These are phyloP conservation scores for Drosophila neotestacea DNA, from an alignment of 2,888 invertebrate species.

Conservation along the genomic window DNA sequence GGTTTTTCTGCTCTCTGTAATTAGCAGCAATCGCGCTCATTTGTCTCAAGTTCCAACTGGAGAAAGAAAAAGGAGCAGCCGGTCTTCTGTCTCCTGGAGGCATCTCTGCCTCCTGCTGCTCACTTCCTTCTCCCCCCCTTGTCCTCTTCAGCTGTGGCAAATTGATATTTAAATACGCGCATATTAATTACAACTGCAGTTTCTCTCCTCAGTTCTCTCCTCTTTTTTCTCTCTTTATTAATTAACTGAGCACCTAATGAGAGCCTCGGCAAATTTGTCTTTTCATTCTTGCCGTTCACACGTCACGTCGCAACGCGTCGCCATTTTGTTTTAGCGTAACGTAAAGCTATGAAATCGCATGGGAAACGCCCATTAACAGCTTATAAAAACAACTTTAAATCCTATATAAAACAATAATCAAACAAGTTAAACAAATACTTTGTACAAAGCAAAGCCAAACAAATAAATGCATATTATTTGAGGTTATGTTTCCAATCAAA, in stretches of 20 bases:
- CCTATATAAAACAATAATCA: conserved; percentile 70
- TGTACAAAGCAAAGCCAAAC: neutral
- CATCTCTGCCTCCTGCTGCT: conserved; percentile 2
- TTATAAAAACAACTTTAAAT: conserved; percentile 65
- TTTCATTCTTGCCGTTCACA: conserved; percentile 54
- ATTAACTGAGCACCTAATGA: conserved; percentile 73
- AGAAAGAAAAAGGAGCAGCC: conserved; percentile 20
- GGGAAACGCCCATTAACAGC: conserved; percentile 80
- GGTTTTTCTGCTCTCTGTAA: conserved; percentile 60
- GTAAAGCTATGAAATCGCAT: conserved; percentile 67
- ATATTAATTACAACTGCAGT: conserved; percentile 78
- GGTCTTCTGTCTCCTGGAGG: conserved; percentile 27
- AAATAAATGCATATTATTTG: neutral
- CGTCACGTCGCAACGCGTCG: conserved; percentile 22
- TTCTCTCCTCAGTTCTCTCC: conserved; percentile 8
- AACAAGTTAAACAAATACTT: conserved; percentile 14
- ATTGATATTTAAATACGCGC: conserved; percentile 83
- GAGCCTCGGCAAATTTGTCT: conserved; percentile 72
- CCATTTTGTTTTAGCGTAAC: conserved; percentile 23
- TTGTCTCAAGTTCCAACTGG: conserved; percentile 65
- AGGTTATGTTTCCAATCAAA: neutral
- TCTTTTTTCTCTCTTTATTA: conserved; percentile 59
- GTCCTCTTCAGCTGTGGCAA: conserved; percentile 53
- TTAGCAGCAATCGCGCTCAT: conserved; percentile 77
- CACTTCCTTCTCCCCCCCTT: conserved; percentile 13